These are phyloP conservation scores for Nasonia oneida DNA, from an alignment of 2,888 invertebrate species.

Conservation along the genomic window DNA sequence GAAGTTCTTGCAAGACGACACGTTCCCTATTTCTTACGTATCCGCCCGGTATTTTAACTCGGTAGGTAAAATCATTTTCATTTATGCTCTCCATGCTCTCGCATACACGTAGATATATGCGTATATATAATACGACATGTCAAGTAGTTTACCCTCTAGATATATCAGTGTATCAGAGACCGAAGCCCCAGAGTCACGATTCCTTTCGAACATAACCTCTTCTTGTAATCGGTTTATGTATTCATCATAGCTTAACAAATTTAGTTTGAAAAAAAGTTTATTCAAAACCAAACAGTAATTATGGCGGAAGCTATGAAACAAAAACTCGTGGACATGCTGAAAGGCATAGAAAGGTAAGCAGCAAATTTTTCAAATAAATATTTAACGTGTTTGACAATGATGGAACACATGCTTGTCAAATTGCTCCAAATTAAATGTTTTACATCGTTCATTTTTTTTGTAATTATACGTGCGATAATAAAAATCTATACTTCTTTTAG, in stretches of 20 bases:
- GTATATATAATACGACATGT: no score
- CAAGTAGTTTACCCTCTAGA: neutral
- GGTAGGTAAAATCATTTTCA: neutral
- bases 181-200: neutral
- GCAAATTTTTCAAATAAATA: conserved; percentile 9
- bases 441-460: neutral
- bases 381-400: neutral
- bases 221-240: neutral
- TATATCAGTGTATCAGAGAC: neutral
- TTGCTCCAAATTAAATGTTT: conserved; percentile 7
- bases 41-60: neutral
- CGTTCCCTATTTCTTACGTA: neutral
- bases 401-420: conserved; percentile 32
- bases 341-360: conserved; percentile 93
- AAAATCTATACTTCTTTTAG: conserved; percentile 74
- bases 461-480: neutral
- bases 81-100: neutral
- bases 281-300: conserved; percentile 47
- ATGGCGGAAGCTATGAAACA: conserved; percentile 93
- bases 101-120: no score
- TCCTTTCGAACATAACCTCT: conserved; percentile 13
- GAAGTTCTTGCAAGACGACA: neutral
- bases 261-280: conserved; percentile 4
- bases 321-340: conserved; percentile 91
- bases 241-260: conserved; percentile 2